Base-by-base conservation (phyloP, 2,888 invertebrate species). In the Ecliptopera silaceata region DNA sequence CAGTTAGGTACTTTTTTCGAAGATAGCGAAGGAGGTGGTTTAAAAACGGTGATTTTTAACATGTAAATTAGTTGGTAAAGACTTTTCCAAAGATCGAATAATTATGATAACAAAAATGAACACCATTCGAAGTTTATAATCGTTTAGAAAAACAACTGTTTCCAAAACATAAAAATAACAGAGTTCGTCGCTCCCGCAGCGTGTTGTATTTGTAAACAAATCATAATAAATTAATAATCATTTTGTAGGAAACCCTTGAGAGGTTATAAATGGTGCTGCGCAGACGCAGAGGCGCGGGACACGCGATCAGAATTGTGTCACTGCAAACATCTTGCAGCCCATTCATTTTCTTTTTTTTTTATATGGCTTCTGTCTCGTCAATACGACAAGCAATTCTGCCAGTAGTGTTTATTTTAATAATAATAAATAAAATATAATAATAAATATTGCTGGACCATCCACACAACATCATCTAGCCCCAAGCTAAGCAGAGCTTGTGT, bases 241-340 rank as follows among this genome's bases (percentile, higher is more conserved):
- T 82, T 79, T 12, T 74, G 78, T 80, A 88, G 86, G 84, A 87
- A 89, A 84, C 86, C 84, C 88, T 89, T 84, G 79, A 80, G 82
- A 75, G 75, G 83, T 76, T 89, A 88, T 87, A 87, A 87, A 84
- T 84, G 81, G 69, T 74, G 77, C 70, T 75, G 82, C 75, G 80
- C 82, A 85, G 85, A 86, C 87, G 82, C 66, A 45, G 68, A 71
- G 86, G 78, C 83, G 80, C 76, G 73, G 65, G 57, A 26, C 42
- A 39, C 18, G 36, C 36, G 13, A 20, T 13, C 22, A 6, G 22
- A 13, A 26, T 34, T 44, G 47, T 42, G 10, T 48, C 66, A 58
- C 54, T 61, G 61, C 47, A 6, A 31, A 20, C 2, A 15, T 8
- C 3, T 13, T 13, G 13, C 13, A 13, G 13, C 13, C 34, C 2